phyloP scores from a whole-genome alignment of 1,140 invertebrate genomes.

The Brevipalpus yothersi region DNA sequence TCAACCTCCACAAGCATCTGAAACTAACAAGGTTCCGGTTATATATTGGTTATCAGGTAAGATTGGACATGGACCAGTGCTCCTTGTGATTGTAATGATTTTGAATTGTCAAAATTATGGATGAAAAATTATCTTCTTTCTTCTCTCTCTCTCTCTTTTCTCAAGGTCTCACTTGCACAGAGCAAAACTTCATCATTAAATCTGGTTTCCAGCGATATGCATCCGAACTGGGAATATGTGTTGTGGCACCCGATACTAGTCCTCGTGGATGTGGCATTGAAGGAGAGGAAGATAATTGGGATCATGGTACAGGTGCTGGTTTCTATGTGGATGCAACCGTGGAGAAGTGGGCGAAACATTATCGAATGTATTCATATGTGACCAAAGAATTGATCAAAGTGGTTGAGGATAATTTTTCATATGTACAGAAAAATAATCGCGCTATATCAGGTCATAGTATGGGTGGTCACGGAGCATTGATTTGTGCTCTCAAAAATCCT shows the following conservation, averaged over 20 bases:
- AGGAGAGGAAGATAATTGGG: conserved; percentile 68
- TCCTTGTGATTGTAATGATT: not conserved
- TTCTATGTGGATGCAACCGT: conserved; percentile 83
- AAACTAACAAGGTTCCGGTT: conserved; percentile 36
- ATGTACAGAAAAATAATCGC: not conserved
- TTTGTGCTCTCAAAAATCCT: conserved; percentile 74
- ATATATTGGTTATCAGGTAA: conserved; percentile 67
- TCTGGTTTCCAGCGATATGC: conserved; percentile 71
- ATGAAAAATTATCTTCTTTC: conserved; percentile 13
- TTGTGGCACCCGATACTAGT: conserved; percentile 86
- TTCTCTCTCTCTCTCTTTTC: not conserved
- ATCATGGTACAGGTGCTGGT: conserved; percentile 82
- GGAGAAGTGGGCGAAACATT: conserved; percentile 77
- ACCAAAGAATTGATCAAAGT: conserved; percentile 36
- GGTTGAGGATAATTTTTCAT: conserved; percentile 11
- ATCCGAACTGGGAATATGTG: conserved; percentile 47
- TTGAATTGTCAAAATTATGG: not conserved
- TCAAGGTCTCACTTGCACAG: conserved; percentile 58
- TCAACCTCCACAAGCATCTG: conserved; percentile 47
- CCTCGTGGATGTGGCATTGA: conserved; percentile 62
- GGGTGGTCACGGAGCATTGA: conserved; percentile 88
- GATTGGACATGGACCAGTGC: not conserved
- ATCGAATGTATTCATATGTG: conserved; percentile 90
- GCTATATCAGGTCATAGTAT: conserved; percentile 34
- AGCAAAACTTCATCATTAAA: conserved; percentile 90